Conservation (phyloP, 2,797 vertebrate species). For the Hirundo rustica region DNA sequence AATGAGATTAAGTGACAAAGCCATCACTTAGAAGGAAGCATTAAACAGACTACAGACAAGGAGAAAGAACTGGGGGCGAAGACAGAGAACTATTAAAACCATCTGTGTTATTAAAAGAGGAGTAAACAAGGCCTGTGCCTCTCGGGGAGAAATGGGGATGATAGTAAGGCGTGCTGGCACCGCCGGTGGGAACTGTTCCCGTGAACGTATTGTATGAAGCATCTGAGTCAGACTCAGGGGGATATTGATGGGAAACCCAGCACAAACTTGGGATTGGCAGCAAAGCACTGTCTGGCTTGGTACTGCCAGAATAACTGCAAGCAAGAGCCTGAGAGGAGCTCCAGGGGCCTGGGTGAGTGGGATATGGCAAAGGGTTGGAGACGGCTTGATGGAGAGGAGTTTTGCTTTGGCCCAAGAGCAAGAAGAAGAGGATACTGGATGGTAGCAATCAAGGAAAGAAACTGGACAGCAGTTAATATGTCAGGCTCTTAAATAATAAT, state of each 20-base stretch:
- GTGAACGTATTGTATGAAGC: background rate
- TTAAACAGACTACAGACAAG: conserved; percentile 38
- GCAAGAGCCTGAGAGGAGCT: background rate
- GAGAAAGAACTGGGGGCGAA: conserved; percentile 37
- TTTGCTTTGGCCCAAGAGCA: background rate
- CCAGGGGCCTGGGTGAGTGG: background rate
- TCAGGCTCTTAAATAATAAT: conserved; percentile 8
- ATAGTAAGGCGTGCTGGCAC: background rate
- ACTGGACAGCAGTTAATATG: background rate
- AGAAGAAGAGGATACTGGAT: background rate
- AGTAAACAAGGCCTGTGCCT: conserved; percentile 47
- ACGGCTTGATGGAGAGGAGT: background rate
- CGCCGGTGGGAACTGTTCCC: background rate
- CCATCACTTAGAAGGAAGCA: conserved; percentile 50
- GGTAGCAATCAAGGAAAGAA: background rate
- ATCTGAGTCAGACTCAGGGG: background rate
- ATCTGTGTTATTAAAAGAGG: conserved; percentile 57
- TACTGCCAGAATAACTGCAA: background rate
- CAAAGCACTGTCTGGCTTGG: background rate
- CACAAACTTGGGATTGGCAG: background rate
- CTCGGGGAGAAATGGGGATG: background rate
- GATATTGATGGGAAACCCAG: background rate
- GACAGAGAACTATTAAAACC: conserved; percentile 53
- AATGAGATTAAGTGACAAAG: conserved; percentile 67
- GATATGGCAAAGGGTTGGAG: background rate